Base-by-base conservation (phyloP, 2,888 invertebrate species). In the Lutraria lutraria region DNA sequence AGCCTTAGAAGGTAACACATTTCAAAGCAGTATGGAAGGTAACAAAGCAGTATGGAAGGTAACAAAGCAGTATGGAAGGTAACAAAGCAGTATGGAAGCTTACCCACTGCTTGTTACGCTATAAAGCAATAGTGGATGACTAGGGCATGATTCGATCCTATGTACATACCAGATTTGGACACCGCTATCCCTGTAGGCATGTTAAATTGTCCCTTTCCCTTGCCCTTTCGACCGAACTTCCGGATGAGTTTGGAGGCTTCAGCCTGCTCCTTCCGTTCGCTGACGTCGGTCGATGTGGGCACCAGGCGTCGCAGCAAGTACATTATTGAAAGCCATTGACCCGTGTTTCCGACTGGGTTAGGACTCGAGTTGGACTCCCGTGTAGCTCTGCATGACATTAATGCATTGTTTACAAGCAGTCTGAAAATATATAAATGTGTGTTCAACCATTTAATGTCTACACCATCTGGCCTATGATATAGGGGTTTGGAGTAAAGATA, bases 121-220 rank as follows among this genome's bases (percentile, higher is more conserved):
- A n/a, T n/a, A n/a, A n/a, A n/a, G n/a, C n/a, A n/a, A n/a, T n/a
- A n/a, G n/a, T 43, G 43, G 8, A 43, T 43, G 8, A 43, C 2
- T 43, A 4, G 43, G 43, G 13, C 6, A 68, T 10, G n/a, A 56
- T 56, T 8, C 25, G 25, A 25, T 6, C n/a, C 6, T n/a, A 0
- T n/a, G n/a, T 25, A 12, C 53, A 31, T 88, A 95, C 95, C 95
- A 92, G 94, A 88, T 89, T 94, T 94, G 1, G 95, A 94, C 4
- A 95, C 93, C 8, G 95, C 94, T 25, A 96, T 94, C 6, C 95
- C 96, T 76, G 94, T 94, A 0, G 96, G 96, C 93, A 94, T 94
- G 68, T 96, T 94, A 86, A 96, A 96, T 84, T 95, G 94, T 0
- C 95, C 95, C 83, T 95, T 94, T 29, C 93, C 93, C 52, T 91